Conservation (phyloP, 2,888 invertebrate species). For the Noctua pronuba region DNA sequence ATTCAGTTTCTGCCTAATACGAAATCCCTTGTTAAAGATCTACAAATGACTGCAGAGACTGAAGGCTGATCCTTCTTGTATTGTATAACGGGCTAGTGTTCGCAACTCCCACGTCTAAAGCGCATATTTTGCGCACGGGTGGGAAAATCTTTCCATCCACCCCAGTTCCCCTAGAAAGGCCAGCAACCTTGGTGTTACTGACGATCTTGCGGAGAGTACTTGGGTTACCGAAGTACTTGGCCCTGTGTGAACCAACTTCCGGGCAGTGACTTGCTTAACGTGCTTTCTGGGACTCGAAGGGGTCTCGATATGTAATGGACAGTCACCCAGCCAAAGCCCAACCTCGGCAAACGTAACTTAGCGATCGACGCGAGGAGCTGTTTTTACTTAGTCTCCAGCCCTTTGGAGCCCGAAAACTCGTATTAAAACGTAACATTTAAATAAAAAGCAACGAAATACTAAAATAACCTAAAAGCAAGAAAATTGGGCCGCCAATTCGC, state of each 20-base stretch:
- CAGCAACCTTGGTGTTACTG: too few species aligned
- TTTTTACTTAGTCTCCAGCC: background rate
- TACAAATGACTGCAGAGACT: background rate
- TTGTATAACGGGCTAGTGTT: too few species aligned
- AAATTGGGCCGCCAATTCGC: slow-evolving; percentile 16
- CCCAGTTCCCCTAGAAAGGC: too few species aligned
- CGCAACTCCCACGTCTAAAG: too few species aligned
- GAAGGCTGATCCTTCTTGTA: background rate
- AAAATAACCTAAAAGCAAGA: slow-evolving; percentile 7
- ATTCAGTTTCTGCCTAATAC: background rate
- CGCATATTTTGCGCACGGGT: too few species aligned
- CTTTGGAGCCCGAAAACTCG: background rate
- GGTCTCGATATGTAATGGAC: background rate
- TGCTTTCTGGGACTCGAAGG: background rate
- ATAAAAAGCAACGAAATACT: background rate
- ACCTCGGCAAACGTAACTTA: background rate
- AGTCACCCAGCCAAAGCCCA: background rate
- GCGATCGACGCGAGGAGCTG: background rate
- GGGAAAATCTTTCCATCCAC: too few species aligned
- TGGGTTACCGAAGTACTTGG: too few species aligned
- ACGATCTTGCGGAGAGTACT: too few species aligned
- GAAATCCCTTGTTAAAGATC: background rate
- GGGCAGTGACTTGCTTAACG: background rate
- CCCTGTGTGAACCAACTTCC: too few species aligned
- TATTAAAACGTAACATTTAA: background rate